Base-by-base conservation (phyloP, 2,113 vertebrate species). In the Orcinus orca region DNA sequence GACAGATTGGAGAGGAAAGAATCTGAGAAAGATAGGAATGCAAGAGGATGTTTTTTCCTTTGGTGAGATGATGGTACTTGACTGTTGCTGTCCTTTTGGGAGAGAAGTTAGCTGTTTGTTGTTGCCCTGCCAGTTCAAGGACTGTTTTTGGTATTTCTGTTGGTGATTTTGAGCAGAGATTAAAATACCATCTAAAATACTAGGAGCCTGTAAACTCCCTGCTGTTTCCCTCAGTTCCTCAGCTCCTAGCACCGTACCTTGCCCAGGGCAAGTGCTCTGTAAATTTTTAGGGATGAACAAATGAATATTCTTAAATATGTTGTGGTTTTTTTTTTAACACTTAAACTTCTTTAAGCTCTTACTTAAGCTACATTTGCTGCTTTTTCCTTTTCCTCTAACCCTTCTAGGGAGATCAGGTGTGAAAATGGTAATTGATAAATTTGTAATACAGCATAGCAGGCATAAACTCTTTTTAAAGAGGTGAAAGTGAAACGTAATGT, bases 211-310 rank as follows among this genome's bases (percentile, higher is more conserved):
- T 53, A 8, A 18, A 1, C 20, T 21, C 33, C 31, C 2, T 14
- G 17, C 63, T 8, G 1, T 26, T 25, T 6, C 6, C 15, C n/a
- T 13, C 10, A 0, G 21, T 6, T 36, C 33, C 31, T 6, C 4
- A 5, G 62, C 53, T 15, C 20, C 1, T 15, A 2, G 76, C 23
- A 5, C 8, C 0, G 41, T 0, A 8, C 80, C 8, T 26, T 11
- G 38, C 68, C 41, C 31, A 1, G 6, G 25, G 11, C 12, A 6
- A 18, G 36, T 11, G n/a, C 23, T 38, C n/a, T 18, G 5, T 17
- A 0, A 15, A 2, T 9, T 33, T 68, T 44, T 23, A 38, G 53
- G 71, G 41, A 9, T 12, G 33, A 36, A 18, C 65, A 36, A 10
- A 15, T 50, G 62, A 31, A 31, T 33, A 17, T 12, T 67, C 70